Base-by-base conservation (phyloP, 2,888 invertebrate genomes). In the Blomia tropicalis region DNA sequence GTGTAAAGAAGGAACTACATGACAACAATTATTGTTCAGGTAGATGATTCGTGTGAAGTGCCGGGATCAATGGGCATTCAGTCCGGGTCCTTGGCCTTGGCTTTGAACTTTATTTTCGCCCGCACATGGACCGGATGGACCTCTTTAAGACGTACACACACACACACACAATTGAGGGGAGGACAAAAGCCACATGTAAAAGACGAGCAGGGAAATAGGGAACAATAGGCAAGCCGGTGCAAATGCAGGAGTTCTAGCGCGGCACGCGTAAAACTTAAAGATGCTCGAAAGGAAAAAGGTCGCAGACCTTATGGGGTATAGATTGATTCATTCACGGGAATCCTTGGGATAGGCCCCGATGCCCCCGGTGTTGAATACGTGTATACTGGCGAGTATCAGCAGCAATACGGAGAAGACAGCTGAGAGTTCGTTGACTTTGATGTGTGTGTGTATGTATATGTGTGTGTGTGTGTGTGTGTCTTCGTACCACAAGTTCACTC, bases 51-150 rank as follows among this genome's bases (percentile, higher is more conserved):
- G 27, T 19, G 51, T 47, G 7, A 19, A 47, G 27, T 11, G 27
- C 14, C 7, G 51, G 51, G 51, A 14, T n/a, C 51, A 11, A 27
- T 7, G 11, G 27, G 41, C 41, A 41, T n/a, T n/a, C n/a, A n/a
- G n/a, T n/a, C 51, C n/a, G 14, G 51, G 51, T 47, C 51, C 51
- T 47, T 47, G 51, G 51, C 51, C 51, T 47, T 47, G 51, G 51
- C 51, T 47, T 47, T 47, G 51, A 47, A 47, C 27, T 19, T 47
- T 7, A 47, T n/a, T 7, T 47, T 7, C 14, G 22, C 23, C 7
- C 51, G 7, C 5, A 25, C 7, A n/a, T 7, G 7, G 11, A 47
- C 51, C 51, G 51, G 51, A 47, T 47, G 51, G n/a, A n/a, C 51
- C 7, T 47, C 51, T 47, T 47, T 14, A 47, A 47, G 51, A 27